These are phyloP conservation scores for Colletes latitarsis DNA, from an alignment of 1,140 invertebrate genomes.

Conservation along the genomic window DNA sequence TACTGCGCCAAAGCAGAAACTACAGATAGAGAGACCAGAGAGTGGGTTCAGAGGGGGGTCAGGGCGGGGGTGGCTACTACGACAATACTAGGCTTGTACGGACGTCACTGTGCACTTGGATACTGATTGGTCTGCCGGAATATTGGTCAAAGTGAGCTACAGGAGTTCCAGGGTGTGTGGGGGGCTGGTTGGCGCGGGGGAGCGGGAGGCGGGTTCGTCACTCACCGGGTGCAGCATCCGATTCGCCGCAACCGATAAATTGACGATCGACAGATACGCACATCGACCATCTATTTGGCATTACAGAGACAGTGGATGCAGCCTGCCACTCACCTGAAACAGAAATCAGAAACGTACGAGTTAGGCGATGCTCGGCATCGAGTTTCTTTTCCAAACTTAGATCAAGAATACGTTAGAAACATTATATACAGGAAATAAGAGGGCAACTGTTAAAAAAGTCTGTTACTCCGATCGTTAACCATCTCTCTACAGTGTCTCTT, in stretches of 20 bases:
- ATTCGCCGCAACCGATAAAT: conserved; percentile 81
- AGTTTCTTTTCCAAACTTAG: too few species aligned
- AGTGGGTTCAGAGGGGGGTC: conserved; percentile 1
- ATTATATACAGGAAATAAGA: too few species aligned
- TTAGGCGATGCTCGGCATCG: conserved; percentile 8
- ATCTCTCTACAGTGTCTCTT: too few species aligned
- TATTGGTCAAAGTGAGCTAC: conserved; percentile 77
- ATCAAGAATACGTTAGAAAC: too few species aligned
- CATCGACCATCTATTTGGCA: conserved; percentile 82
- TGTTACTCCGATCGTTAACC: too few species aligned
- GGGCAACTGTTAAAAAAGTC: too few species aligned
- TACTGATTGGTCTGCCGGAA: conserved; percentile 66
- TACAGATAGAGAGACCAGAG: conserved; percentile 59
- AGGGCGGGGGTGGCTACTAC: too few species aligned
- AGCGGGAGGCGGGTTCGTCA: conserved; percentile 74
- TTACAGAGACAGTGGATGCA: conserved; percentile 80
- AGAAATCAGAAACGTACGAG: conserved; percentile 62
- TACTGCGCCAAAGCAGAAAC: conserved; percentile 63
- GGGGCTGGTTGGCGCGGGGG: conserved; percentile 16
- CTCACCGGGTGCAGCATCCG: conserved; percentile 81
- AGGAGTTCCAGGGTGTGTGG: conserved; percentile 70
- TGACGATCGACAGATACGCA: conserved; percentile 80
- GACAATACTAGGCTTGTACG: conserved; percentile 63
- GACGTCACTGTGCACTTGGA: conserved; percentile 63
- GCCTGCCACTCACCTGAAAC: conserved; percentile 81